phyloP scores from a whole-genome alignment of 2,113 vertebrate species.

The Cavia porcellus region DNA sequence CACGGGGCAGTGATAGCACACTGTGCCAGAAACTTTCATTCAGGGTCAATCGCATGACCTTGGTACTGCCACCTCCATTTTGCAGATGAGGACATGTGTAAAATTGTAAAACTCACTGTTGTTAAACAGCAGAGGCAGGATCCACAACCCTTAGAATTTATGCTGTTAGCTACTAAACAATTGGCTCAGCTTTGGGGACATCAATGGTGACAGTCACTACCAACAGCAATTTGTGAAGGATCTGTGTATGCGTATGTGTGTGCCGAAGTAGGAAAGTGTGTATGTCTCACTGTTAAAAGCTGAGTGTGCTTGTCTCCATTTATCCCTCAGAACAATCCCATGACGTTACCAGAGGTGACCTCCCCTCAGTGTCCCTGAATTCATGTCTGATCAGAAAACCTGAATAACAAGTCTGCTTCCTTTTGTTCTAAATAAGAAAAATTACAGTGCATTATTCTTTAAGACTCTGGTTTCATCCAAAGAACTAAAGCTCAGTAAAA shows the following conservation, averaged over 20 bases:
- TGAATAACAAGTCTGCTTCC: background rate
- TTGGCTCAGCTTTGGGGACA: background rate
- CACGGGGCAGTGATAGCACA: background rate
- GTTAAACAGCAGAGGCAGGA: background rate
- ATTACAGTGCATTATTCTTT: background rate
- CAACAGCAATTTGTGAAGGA: background rate
- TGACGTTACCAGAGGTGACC: background rate
- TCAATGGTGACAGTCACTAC: background rate
- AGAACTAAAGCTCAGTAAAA: background rate
- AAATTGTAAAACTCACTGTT: background rate
- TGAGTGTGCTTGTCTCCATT: background rate
- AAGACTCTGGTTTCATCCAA: background rate
- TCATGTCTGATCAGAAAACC: background rate
- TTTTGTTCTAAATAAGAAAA: constrained; percentile 43
- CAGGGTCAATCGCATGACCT: accelerated
- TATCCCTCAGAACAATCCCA: background rate
- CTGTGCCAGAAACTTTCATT: background rate
- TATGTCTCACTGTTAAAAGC: background rate
- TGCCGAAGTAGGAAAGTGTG: accelerated
- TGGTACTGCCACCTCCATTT: background rate
- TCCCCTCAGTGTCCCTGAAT: background rate
- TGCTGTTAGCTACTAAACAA: background rate
- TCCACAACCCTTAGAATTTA: background rate
- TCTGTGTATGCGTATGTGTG: too few relatives aligned
- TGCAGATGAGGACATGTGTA: background rate